Conservation (phyloP, 1,140 invertebrate genomes). For the Drosophila nigromelanica region DNA sequence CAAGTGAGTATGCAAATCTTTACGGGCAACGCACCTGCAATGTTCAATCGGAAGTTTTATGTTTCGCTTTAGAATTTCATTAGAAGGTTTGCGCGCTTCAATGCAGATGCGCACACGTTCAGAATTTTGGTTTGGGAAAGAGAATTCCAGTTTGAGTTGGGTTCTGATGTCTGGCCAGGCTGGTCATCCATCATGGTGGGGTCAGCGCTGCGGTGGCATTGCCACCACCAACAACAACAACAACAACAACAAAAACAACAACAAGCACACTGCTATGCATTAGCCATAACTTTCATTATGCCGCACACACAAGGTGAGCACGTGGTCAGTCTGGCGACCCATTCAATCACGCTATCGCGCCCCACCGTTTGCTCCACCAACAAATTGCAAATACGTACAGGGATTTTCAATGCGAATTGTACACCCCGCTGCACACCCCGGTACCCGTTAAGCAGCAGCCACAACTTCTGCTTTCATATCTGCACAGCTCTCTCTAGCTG, state of each 20-base stretch:
- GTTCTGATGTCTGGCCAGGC: neutral
- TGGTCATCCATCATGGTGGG: conserved; percentile 56
- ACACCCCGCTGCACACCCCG: neutral
- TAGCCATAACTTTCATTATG: conserved; percentile 80
- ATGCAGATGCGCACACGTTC: conserved; percentile 24
- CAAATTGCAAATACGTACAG: conserved; percentile 67
- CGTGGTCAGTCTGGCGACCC: conserved; percentile 51
- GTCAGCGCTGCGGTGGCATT: conserved; percentile 19
- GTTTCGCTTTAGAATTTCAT: conserved; percentile 62
- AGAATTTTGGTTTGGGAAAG: neutral
- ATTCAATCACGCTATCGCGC: conserved; percentile 76
- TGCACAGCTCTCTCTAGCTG: conserved; percentile 21
- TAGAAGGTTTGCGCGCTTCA: conserved; percentile 36
- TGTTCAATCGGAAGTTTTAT: conserved; percentile 52
- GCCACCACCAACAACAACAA: neutral
- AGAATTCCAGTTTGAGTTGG: neutral
- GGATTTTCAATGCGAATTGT: conserved; percentile 51
- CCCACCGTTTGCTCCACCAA: conserved; percentile 51
- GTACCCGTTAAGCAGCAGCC: conserved; percentile 1
- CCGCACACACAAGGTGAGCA: conserved; percentile 26
- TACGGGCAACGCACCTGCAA: conserved; percentile 48
- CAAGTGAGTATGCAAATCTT: conserved; percentile 58
- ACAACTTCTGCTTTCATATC: conserved; percentile 24
- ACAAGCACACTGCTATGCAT: conserved; percentile 47
- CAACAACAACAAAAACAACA: neutral